Percentiles rank a stretch among this genome's conserved stretches.
Evolutionary conservation across 1,140 invertebrate genomes (phyloP).

Genomic region (Stenopsyche tienmushanensis): DNA sequence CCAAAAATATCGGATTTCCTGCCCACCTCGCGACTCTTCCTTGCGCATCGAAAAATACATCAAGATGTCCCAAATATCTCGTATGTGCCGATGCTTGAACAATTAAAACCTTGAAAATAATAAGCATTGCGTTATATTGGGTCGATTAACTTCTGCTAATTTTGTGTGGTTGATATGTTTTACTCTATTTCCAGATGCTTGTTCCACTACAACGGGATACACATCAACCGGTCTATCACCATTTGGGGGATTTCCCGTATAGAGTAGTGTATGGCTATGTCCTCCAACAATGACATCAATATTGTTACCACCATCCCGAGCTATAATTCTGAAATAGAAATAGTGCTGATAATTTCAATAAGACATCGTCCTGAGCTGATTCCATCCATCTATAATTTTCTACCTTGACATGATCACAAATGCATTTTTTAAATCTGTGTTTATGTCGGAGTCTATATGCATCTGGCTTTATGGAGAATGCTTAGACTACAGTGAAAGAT

Average conservation of each 20-base stretch:
- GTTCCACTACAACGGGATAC: conserved; percentile 66
- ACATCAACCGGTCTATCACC: conserved; percentile 58
- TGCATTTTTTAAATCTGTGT: no score
- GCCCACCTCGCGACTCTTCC: conserved; percentile 68
- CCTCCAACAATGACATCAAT: conserved; percentile 83
- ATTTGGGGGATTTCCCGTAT: conserved; percentile 57
- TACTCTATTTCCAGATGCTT: neutral
- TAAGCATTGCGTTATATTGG: no score
- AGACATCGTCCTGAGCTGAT: neutral
- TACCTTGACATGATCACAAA: no score
- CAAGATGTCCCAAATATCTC: conserved; percentile 74
- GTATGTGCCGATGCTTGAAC: conserved; percentile 70
- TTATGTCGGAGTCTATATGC: no score
- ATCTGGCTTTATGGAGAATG: no score
- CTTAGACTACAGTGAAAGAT: no score
- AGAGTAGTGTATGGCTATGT: conserved; percentile 83
- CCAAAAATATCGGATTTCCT: conserved; percentile 76
- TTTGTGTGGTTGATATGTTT: no score
- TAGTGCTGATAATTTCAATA: neutral
- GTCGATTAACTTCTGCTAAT: no score
- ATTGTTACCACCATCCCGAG: conserved; percentile 59
- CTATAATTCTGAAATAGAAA: conserved; percentile 59
- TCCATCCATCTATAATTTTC: no score
- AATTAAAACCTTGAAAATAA: conserved; percentile 60
- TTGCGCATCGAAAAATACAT: conserved; percentile 70